Base-by-base conservation (phyloP, 2,797 vertebrate species). In the Tokudaia muenninki region DNA sequence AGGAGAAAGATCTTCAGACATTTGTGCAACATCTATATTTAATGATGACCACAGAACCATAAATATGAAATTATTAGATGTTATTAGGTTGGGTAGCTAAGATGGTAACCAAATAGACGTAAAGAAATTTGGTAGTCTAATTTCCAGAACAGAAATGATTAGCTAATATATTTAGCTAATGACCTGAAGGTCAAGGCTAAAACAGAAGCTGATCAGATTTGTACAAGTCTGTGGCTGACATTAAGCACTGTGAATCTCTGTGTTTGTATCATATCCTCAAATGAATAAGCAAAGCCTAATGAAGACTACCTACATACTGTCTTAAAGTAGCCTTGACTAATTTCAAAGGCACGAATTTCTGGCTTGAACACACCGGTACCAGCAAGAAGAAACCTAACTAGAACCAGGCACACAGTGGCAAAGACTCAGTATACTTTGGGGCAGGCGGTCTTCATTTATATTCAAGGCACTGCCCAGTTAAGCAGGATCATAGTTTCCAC, bases 1-100 rank as follows among this genome's bases (percentile, higher is more conserved):
- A 88, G 90, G 41, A 84, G 34, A 59, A 88, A 84, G 41, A 77
- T 77, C 34, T 97, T 86, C 21, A 90, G 91, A 91, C 80, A 89
- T 91, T 57, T 52, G 29, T 88, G 44, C 9, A 77, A 59, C 5
- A 89, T 80, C 82, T 3, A 91, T 82, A 55, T 44, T 75, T 55
- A 92, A 80, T 74, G 37, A 87, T 84, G 29, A 34, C 26, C 77
- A 59, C 92, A 67, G 87, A 10, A 95, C 61, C 50, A 13, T 3
- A 16, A 52, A 52, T n/a, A 90, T 57, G 29, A 67, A 81, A 24
- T 41, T 86, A 80, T 94, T 91, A 91, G 61, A 59, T 74, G 21
- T 37, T 77, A 22, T 84, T 93, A 50, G 29, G 26, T 59, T 70
- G 72, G 55, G 19, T 86, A 61, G 63, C 80, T 95, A 44, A 47